Percentiles rank a stretch among this genome's conserved stretches.
These are phyloP conservation scores for Lithophane socia DNA, from an alignment of 2,888 invertebrate genomes.

Conservation along the genomic window DNA sequence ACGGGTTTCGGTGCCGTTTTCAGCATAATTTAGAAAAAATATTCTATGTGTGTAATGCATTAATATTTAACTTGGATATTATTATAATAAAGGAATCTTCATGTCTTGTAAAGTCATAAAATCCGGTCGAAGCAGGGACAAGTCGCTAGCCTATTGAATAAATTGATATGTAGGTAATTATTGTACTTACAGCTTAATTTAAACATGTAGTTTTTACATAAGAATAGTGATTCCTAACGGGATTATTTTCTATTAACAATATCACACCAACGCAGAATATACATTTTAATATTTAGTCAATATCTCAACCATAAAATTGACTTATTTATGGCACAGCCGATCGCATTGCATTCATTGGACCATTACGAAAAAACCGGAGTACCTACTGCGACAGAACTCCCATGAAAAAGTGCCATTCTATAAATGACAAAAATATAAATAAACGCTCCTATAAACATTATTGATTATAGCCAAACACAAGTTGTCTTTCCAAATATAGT, in stretches of 20 bases:
- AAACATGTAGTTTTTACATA: constrained; percentile 25
- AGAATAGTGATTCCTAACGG: constrained; percentile 35
- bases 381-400: neutral
- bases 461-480: constrained; percentile 34
- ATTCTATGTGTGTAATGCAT: too few species aligned
- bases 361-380: constrained; percentile 44
- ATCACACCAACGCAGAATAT: constrained; percentile 16
- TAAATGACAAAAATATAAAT: constrained; percentile 37
- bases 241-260: constrained; percentile 21
- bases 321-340: constrained; percentile 43
- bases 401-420: constrained; percentile 22
- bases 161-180: neutral
- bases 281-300: constrained; percentile 43
- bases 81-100: too few species aligned
- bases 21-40: too few species aligned
- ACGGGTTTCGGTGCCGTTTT: too few species aligned
- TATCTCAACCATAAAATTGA: constrained; percentile 41
- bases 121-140: too few species aligned
- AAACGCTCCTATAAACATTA: constrained; percentile 36
- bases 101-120: too few species aligned
- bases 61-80: too few species aligned
- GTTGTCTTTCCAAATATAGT: constrained; percentile 37
- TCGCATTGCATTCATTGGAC: constrained; percentile 21
- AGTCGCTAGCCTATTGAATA: neutral
- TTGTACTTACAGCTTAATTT: constrained; percentile 20